Percentiles rank a stretch among this genome's conserved stretches.
phyloP scores from a whole-genome alignment of 2,113 vertebrate genomes.

The Zosterops pallidus region DNA sequence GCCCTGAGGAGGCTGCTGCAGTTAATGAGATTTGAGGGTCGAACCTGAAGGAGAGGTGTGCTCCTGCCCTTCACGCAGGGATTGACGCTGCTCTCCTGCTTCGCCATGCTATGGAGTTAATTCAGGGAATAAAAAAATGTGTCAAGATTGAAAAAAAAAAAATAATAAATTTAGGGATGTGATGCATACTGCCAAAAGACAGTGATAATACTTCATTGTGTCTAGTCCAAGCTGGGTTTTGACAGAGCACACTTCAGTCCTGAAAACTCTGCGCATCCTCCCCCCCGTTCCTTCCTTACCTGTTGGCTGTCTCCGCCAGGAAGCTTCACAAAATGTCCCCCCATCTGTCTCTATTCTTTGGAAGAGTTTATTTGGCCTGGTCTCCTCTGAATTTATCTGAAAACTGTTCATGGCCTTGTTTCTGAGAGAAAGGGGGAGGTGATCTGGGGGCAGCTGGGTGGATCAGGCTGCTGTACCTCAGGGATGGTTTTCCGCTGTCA shows the following conservation, averaged over 20 bases:
- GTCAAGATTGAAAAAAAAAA: neutral
- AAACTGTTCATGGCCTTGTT: neutral
- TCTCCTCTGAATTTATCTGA: neutral
- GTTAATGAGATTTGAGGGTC: slow-evolving; percentile 51
- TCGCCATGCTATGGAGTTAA: fast-evolving
- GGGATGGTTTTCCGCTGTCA: neutral
- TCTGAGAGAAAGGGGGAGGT: neutral
- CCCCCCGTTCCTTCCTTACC: neutral
- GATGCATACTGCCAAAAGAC: neutral
- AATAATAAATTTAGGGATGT: neutral
- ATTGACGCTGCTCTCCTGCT: neutral
- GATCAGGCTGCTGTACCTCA: neutral
- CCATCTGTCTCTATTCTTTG: neutral
- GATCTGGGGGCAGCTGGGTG: neutral
- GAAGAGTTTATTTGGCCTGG: neutral
- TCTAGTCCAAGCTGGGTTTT: neutral
- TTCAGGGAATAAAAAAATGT: neutral
- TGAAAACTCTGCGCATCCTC: neutral
- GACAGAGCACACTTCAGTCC: neutral
- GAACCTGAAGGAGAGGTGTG: slow-evolving; percentile 25
- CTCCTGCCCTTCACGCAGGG: neutral
- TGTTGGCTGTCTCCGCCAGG: neutral
- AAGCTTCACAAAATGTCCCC: neutral
- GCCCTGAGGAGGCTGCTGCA: neutral
- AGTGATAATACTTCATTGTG: neutral